Conservation (phyloP, 92 coral and sea anemone species). For the Bergia puertoricense region DNA sequence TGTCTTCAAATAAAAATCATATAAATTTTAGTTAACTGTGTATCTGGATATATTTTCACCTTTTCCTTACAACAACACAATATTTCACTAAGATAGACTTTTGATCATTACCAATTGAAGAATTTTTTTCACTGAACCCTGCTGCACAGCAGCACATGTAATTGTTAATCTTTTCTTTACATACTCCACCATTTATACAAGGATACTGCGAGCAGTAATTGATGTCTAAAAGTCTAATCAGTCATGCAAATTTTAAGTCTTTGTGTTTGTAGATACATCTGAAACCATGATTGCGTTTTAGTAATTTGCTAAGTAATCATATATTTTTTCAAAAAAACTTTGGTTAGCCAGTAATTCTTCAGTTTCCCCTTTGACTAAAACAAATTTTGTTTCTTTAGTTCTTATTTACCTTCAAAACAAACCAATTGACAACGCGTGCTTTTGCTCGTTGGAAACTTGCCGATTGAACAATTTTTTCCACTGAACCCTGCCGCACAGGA, state of each 20-base stretch:
- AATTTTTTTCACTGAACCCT: not conserved
- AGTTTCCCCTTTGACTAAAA: not conserved
- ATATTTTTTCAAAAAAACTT: no score
- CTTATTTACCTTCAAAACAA: no score
- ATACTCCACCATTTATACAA: not conserved
- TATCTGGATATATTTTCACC: no score
- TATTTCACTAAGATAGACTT: not conserved
- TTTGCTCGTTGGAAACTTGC: not conserved
- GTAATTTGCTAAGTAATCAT: no score
- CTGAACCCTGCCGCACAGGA: not conserved
- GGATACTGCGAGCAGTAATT: not conserved
- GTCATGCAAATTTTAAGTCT: no score
- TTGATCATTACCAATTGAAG: not conserved
- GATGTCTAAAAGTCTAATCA: not conserved
- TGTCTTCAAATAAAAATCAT: not conserved
- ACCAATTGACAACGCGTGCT: no score
- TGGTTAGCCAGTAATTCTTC: no score
- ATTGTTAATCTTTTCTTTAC: not conserved
- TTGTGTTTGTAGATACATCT: no score
- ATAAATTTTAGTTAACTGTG: no score
- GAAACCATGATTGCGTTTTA: no score
- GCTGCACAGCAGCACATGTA: not conserved
- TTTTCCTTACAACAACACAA: no score
- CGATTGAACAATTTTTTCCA: not conserved
- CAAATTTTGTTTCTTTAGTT: not conserved